Conservation (phyloP, 2,797 vertebrate species). For the Sebastes kiyomatsui region DNA sequence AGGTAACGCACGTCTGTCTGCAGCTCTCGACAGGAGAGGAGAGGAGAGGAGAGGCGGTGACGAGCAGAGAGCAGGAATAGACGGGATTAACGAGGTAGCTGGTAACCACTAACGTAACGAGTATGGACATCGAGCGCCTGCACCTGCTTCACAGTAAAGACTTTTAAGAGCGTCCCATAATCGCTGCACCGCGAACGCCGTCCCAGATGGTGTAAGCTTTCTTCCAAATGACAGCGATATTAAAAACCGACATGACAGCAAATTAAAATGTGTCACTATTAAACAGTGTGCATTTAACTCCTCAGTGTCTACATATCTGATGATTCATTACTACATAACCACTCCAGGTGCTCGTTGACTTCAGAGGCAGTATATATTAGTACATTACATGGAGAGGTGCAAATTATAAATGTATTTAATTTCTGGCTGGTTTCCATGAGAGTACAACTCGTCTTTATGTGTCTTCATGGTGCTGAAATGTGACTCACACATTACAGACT, state of each 20-base stretch:
- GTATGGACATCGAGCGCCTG: background rate
- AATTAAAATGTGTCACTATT: constrained; percentile 29
- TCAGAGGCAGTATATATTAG: background rate
- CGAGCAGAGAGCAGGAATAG: background rate
- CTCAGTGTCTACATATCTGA: constrained; percentile 2
- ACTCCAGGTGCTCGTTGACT: background rate
- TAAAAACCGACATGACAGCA: constrained; percentile 11
- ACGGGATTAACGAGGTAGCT: constrained; percentile 16
- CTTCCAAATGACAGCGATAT: constrained; percentile 20
- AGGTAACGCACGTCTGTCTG: background rate
- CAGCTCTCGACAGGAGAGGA: background rate
- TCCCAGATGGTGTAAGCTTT: constrained; percentile 27
- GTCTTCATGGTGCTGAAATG: background rate
- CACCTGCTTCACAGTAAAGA: constrained; percentile 29
- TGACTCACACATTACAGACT: background rate
- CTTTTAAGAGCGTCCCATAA: constrained; percentile 24
- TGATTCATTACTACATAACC: constrained; percentile 3
- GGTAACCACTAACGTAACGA: constrained; percentile 12
- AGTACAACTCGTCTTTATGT: background rate
- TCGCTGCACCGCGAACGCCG: constrained; percentile 27
- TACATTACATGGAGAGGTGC: background rate
- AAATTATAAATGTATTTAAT: background rate
- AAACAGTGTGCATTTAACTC: constrained; percentile 14
- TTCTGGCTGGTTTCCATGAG: background rate
- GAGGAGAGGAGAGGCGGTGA: background rate